These are phyloP conservation scores for Brachionus manjavacas DNA, from an alignment of 1,140 invertebrate genomes.

Conservation along the genomic window DNA sequence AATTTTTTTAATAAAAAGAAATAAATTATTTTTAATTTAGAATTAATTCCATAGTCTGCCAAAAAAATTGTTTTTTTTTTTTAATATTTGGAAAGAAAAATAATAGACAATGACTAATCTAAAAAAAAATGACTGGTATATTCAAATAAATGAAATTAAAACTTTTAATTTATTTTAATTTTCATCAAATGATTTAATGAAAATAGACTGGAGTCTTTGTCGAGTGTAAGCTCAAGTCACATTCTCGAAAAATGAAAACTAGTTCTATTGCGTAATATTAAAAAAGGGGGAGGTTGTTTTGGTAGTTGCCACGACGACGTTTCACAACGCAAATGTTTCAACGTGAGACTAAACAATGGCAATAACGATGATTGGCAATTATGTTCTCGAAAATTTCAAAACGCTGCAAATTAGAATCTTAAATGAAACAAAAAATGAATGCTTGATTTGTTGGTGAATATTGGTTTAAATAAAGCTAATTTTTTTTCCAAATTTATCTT, in stretches of 20 bases:
- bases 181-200: no score
- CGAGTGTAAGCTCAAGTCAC: not conserved
- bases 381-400: not conserved
- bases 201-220: not conserved
- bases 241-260: not conserved
- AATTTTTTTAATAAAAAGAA: no score
- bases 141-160: no score
- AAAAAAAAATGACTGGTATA: no score
- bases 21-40: no score
- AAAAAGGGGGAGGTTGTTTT: not conserved
- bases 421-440: not conserved
- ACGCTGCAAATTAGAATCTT: not conserved
- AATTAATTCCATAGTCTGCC: no score
- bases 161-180: no score
- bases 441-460: not conserved
- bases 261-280: not conserved
- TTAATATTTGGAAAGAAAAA: no score
- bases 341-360: not conserved
- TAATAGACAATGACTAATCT: no score
- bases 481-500: not conserved
- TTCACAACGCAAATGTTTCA: not conserved
- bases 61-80: no score
- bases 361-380: not conserved
- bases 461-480: not conserved
- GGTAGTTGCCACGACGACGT: not conserved